Percentiles rank a stretch among this genome's conserved stretches.
Evolutionary conservation across 2,113 vertebrate species (phyloP).

Genomic region (Ammodytes marinus): DNA sequence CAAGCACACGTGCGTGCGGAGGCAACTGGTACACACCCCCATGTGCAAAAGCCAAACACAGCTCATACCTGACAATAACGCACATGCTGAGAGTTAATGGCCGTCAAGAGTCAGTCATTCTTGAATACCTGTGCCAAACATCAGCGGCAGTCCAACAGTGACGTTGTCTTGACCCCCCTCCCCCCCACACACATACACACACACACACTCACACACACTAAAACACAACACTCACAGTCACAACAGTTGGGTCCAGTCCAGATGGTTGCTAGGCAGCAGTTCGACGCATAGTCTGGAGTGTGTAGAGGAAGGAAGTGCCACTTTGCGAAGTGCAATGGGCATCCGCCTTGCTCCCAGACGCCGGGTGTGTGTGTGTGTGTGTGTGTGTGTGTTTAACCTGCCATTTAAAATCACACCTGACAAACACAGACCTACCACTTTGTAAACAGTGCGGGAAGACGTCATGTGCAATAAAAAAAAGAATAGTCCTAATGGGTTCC

Average conservation of each 20-base stretch:
- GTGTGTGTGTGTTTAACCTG: slow-evolving; percentile 48
- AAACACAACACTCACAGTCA: slow-evolving; percentile 51
- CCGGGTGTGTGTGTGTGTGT: slow-evolving; percentile 36
- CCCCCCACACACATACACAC: slow-evolving; percentile 52
- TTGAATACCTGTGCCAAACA: slow-evolving; percentile 44
- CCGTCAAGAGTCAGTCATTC: slow-evolving; percentile 53
- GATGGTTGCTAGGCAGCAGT: slow-evolving; percentile 81
- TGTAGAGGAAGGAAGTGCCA: slow-evolving; percentile 84
- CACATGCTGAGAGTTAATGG: slow-evolving; percentile 54
- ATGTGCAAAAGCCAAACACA: slow-evolving; percentile 46
- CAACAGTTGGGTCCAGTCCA: slow-evolving; percentile 77
- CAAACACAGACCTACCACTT: slow-evolving; percentile 51
- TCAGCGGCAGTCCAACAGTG: slow-evolving; percentile 50
- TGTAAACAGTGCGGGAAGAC: slow-evolving; percentile 42
- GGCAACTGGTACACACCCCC: slow-evolving; percentile 37
- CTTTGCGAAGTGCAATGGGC: slow-evolving; percentile 76
- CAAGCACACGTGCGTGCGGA: slow-evolving; percentile 33
- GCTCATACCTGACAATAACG: slow-evolving; percentile 56
- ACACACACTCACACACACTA: slow-evolving; percentile 42
- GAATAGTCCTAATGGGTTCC: not conserved
- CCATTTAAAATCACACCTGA: slow-evolving; percentile 64
- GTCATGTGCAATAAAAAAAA: slow-evolving; percentile 35
- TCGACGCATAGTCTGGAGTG: slow-evolving; percentile 79
- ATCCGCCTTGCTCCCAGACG: slow-evolving; percentile 72
- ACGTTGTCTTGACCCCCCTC: slow-evolving; percentile 28